phyloP scores from a whole-genome alignment of 2,113 vertebrate genomes.

The Neotragus pygmaeus region DNA sequence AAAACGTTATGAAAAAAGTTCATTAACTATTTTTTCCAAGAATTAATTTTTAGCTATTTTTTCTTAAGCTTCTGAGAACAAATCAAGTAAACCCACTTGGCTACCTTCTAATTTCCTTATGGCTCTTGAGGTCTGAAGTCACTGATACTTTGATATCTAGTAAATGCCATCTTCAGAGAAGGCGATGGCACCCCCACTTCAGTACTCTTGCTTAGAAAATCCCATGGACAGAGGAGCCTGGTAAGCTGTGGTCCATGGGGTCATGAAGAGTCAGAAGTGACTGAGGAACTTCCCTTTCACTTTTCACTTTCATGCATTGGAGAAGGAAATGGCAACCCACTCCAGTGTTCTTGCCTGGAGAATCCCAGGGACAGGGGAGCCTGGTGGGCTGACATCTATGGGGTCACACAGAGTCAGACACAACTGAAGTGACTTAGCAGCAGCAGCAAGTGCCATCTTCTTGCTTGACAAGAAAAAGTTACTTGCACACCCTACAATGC shows the following conservation, averaged over 20 bases:
- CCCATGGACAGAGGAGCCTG: no score
- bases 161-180: neutral
- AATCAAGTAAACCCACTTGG: neutral
- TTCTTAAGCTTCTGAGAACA: neutral
- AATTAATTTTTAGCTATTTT: neutral
- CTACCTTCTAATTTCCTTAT: neutral
- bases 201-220: no score
- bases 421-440: no score
- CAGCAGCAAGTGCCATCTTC: neutral
- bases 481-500: neutral
- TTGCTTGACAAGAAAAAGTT: neutral
- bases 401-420: no score
- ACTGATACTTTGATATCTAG: neutral
- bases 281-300: no score
- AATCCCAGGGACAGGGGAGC: no score
- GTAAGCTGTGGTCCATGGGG: no score
- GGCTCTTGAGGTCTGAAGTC: neutral
- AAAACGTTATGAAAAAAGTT: neutral
- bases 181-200: no score
- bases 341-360: no score
- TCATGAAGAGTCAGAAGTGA: fast-evolving
- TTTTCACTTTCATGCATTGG: no score
- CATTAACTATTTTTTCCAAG: neutral
- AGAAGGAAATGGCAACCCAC: no score
- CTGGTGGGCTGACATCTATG: no score